Evolutionary conservation across 1,140 invertebrate species (phyloP), one percentile per base, ranked within the genome.

Genomic region (Drosophila erecta): DNA sequence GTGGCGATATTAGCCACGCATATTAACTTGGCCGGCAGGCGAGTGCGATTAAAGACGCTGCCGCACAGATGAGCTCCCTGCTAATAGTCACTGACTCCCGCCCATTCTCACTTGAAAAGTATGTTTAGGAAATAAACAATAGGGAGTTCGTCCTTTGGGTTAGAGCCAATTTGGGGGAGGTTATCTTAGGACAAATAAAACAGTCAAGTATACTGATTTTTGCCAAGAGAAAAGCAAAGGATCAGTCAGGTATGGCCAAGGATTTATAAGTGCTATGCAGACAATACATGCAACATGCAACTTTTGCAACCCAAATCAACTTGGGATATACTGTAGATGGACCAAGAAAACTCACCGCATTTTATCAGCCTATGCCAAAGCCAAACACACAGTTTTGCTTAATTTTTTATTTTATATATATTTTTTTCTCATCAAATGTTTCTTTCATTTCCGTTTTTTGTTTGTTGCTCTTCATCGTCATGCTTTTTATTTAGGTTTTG

Each of bases 1-100:
- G 81, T 61, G 37, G 65, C 78, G 74, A 86, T 86, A 86, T 86
- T 86, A 81, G 81, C 83, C 65, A 86, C 81, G 81, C 81, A 85
- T 86, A 78, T 86, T 86, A 85, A 86, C 81, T 85, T 86, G 65
- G 60, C 51, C 78, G 38, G 30, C 41, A 3, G 20, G 37, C 3
- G 33, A 38, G 37, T 20, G 41, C 43, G 69, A 75, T 75, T 75
- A 75, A 75, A 65, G 72, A 65, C 53, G 70, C 70, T 51, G 53
- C 53, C 40, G 50, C 33, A 44, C 66, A 73, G 70, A 40, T 73
- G 67, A 73, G 55, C 38, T 44, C 20, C 30, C 22, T 15, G 58
- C 61, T 65, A 65, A 62, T 62, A 38, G 35, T 20, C 59, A 15
- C 11, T 10, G 17, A 12, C 24, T 17, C n/a, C n/a, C n/a, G n/a